A percentile compares a stretch with the other conserved stretches of the same genome.
Conservation (phyloP, 2,888 invertebrate genomes). For the Apodemia mormo region DNA sequence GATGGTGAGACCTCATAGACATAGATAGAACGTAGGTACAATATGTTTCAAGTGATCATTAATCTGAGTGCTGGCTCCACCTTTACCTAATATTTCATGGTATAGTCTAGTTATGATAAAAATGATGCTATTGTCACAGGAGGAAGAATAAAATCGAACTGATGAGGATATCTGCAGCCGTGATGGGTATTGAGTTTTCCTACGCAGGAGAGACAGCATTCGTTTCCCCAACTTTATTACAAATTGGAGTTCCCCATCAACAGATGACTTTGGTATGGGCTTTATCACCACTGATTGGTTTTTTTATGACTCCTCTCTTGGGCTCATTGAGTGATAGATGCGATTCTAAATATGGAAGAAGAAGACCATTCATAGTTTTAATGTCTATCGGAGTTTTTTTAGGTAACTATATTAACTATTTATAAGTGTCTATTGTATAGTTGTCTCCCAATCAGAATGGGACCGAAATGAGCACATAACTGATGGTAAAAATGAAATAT, state of each 20-base stretch:
- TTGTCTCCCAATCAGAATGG: too few species aligned
- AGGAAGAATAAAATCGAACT: slow-evolving; percentile 90
- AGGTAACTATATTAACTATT: slow-evolving; percentile 76
- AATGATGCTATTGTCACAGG: slow-evolving; percentile 64
- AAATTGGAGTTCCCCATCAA: slow-evolving; percentile 95
- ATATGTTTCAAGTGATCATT: too few species aligned
- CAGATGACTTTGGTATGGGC: slow-evolving; percentile 99
- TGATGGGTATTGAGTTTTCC: slow-evolving; percentile 98
- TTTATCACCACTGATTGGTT: slow-evolving; percentile 95
- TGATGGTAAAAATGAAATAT: too few species aligned
- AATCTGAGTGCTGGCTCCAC: too few species aligned
- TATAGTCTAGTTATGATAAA: too few species aligned
- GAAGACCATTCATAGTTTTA: slow-evolving; percentile 94
- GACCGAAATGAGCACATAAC: too few species aligned
- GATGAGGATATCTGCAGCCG: slow-evolving; percentile 94
- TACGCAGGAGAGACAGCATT: slow-evolving; percentile 99
- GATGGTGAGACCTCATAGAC: too few species aligned
- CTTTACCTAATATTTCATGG: too few species aligned
- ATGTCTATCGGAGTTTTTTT: slow-evolving; percentile 94
- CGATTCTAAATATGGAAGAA: slow-evolving; percentile 88
- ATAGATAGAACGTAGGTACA: too few species aligned
- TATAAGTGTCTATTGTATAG: too few species aligned
- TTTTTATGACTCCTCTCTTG: slow-evolving; percentile 95
- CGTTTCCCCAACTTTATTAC: slow-evolving; percentile 95
- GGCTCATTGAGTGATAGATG: slow-evolving; percentile 97